Conservation (phyloP, 2,797 vertebrate species). For the Percopsis omiscomaycus region DNA sequence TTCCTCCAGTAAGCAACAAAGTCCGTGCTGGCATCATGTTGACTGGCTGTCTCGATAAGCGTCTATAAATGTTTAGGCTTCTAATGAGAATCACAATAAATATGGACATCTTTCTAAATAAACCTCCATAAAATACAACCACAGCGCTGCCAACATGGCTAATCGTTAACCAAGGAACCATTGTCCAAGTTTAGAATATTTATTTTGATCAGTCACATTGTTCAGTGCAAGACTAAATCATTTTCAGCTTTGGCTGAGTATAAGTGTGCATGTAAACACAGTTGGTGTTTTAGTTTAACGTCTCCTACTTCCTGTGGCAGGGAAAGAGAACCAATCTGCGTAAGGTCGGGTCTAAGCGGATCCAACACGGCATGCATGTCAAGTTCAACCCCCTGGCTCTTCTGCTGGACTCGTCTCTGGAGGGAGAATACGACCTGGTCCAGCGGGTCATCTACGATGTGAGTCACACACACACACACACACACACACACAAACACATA, state of each 20-base stretch:
- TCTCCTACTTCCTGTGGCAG: slow-evolving; percentile 64
- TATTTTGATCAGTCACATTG: too few relatives aligned
- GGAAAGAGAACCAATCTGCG: slow-evolving; percentile 90
- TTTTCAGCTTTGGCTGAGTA: too few relatives aligned
- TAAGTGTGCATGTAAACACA: too few relatives aligned
- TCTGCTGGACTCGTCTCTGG: slow-evolving; percentile 92
- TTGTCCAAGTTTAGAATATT: too few relatives aligned
- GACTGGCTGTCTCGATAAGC: background rate
- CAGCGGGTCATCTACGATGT: slow-evolving; percentile 97
- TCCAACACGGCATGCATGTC: slow-evolving; percentile 82
- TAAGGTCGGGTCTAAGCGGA: slow-evolving; percentile 81
- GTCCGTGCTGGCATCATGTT: background rate
- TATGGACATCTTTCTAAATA: too few relatives aligned
- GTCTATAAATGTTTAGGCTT: too few relatives aligned
- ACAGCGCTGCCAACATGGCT: too few relatives aligned
- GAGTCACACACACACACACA: slow-evolving; percentile 31
- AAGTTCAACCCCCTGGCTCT: slow-evolving; percentile 92
- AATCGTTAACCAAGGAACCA: too few relatives aligned
- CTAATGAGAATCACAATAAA: too few relatives aligned
- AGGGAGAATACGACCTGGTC: slow-evolving; percentile 96
- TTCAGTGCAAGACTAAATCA: too few relatives aligned
- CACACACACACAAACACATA: too few relatives aligned
- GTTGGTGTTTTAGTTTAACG: background rate
- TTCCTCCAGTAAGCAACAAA: slow-evolving; percentile 81
- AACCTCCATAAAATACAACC: too few relatives aligned